phyloP scores from a whole-genome alignment of 2,888 invertebrate species.

The Ophion ventricosus region DNA sequence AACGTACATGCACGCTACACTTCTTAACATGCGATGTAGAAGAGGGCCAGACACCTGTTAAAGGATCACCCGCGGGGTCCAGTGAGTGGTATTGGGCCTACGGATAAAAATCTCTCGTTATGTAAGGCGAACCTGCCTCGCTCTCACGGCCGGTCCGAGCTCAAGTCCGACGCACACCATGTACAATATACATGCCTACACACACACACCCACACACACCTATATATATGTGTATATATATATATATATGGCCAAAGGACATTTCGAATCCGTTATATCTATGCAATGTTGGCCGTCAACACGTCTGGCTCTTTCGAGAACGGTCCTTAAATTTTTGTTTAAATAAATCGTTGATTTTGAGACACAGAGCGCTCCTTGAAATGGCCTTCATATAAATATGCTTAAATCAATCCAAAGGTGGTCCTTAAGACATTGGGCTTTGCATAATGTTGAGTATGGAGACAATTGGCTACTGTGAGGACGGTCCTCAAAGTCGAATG shows the following conservation, averaged over 20 bases:
- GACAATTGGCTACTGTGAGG: background rate
- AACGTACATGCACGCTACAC: conserved; percentile 10
- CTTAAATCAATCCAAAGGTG: too few species aligned
- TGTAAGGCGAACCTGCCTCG: conserved; percentile 51
- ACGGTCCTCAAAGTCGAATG: background rate
- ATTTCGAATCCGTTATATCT: background rate
- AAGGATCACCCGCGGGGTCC: conserved; percentile 52
- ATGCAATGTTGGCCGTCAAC: background rate
- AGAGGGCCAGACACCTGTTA: conserved; percentile 55
- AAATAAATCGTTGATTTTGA: too few species aligned
- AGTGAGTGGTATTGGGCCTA: conserved; percentile 35
- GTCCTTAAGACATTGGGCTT: too few species aligned
- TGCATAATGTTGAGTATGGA: too few species aligned
- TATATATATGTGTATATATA: background rate
- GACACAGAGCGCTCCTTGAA: too few species aligned
- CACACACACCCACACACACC: conserved; percentile 6
- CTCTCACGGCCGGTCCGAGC: conserved; percentile 51
- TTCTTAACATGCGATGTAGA: conserved; percentile 30
- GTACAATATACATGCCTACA: conserved; percentile 2
- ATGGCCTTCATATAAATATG: too few species aligned
- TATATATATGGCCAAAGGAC: background rate
- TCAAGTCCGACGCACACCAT: conserved; percentile 13
- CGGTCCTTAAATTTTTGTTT: background rate
- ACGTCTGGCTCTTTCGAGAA: background rate
- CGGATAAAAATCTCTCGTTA: conserved; percentile 62